Conservation (phyloP, 2,888 invertebrate genomes). For the Crioceris asparagi region DNA sequence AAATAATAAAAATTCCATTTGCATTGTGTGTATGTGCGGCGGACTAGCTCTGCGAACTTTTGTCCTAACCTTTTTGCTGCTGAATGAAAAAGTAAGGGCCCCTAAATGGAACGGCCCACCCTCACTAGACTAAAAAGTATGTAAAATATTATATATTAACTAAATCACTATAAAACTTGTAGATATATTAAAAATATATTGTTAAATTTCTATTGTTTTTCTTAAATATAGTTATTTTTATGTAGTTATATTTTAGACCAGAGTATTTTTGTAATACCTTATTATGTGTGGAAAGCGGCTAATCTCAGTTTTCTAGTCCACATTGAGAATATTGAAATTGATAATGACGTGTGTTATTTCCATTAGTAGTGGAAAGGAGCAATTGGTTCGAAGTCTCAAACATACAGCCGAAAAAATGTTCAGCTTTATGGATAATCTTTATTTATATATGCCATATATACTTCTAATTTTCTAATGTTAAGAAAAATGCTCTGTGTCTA, state of each 20-base stretch:
- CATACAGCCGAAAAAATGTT: too few relatives aligned
- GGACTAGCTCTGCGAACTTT: constrained; percentile 25
- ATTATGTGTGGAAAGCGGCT: too few relatives aligned
- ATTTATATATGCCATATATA: constrained; percentile 17
- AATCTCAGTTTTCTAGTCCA: too few relatives aligned
- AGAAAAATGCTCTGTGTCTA: constrained; percentile 24
- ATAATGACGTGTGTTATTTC: too few relatives aligned
- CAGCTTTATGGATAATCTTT: too few relatives aligned
- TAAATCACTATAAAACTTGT: constrained; percentile 35
- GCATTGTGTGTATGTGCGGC: constrained; percentile 15
- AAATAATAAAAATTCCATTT: constrained; percentile 21
- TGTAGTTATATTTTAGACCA: constrained; percentile 21
- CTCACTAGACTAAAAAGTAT: constrained; percentile 31
- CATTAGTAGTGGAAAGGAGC: too few relatives aligned
- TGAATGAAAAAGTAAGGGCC: constrained; percentile 26
- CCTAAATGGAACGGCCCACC: constrained; percentile 25
- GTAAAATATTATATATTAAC: constrained; percentile 32
- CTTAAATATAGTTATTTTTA: constrained; percentile 22
- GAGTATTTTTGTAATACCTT: constrained; percentile 18
- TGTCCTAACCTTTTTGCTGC: constrained; percentile 21
- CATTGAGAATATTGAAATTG: too few relatives aligned
- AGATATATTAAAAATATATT: constrained; percentile 38
- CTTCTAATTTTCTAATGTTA: constrained; percentile 15
- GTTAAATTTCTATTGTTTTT: constrained; percentile 35
- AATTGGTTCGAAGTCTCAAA: too few relatives aligned